Evolutionary conservation across 2,888 invertebrate genomes (phyloP).

Genomic region (Teinopalpus imperialis): DNA sequence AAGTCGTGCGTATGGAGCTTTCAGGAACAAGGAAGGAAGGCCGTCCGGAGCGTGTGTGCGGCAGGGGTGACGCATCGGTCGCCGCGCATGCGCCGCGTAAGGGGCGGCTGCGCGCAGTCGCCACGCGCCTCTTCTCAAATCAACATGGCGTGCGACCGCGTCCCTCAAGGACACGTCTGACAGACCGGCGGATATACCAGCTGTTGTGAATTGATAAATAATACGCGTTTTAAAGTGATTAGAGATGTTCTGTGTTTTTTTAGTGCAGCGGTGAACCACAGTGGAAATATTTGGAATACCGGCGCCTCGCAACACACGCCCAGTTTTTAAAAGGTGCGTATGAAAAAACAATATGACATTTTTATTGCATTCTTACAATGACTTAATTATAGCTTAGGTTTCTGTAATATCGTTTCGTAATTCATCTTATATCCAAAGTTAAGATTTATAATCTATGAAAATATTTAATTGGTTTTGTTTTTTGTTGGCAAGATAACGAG

Average conservation of each 20-base stretch:
- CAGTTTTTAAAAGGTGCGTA: constrained; percentile 63
- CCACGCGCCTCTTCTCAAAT: constrained; percentile 72
- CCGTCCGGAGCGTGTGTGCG: constrained; percentile 41
- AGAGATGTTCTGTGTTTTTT: constrained; percentile 44
- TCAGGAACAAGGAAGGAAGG: constrained; percentile 40
- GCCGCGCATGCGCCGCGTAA: constrained; percentile 61
- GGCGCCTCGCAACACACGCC: constrained; percentile 43
- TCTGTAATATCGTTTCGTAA: no score
- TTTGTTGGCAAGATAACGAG: no score
- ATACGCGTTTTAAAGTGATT: constrained; percentile 29
- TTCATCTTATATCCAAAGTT: no score
- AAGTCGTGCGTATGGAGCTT: constrained; percentile 20
- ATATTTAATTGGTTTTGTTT: no score
- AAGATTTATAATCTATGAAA: no score
- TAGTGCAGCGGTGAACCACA: constrained; percentile 48
- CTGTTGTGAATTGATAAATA: constrained; percentile 35
- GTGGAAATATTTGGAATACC: constrained; percentile 50
- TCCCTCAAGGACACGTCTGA: constrained; percentile 70
- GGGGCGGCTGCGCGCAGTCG: constrained; percentile 74
- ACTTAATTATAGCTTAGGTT: no score
- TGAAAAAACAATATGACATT: constrained; percentile 24
- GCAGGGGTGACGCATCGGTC: constrained; percentile 63
- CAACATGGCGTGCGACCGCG: constrained; percentile 64
- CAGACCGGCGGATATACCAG: constrained; percentile 60
- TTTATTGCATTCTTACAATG: constrained; percentile 15